Conservation (phyloP, 2,797 vertebrate genomes). For the Margarornis squamiger region DNA sequence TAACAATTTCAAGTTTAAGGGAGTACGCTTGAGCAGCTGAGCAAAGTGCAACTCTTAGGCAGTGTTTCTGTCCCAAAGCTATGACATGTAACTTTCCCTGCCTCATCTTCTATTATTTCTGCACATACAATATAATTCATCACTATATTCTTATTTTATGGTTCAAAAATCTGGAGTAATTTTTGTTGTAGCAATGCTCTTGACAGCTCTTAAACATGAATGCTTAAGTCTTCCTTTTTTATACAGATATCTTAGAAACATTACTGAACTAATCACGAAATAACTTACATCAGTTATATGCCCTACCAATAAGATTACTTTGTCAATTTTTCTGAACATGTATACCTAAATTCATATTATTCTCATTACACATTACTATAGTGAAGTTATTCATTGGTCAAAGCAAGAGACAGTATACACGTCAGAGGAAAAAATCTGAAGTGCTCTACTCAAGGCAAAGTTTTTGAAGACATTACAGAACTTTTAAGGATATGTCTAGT, state of each 20-base stretch:
- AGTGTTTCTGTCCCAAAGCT: neutral
- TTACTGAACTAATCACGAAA: neutral
- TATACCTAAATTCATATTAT: neutral
- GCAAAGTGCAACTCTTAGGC: fast-evolving
- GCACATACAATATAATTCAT: neutral
- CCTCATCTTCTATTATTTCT: neutral
- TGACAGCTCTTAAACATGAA: neutral
- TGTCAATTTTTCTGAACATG: neutral
- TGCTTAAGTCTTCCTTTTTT: neutral
- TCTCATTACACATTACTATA: neutral
- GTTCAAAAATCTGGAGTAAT: neutral
- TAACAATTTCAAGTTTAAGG: neutral
- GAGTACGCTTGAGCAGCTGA: neutral
- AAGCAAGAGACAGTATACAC: neutral
- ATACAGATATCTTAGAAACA: neutral
- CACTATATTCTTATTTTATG: neutral
- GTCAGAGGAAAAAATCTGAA: neutral
- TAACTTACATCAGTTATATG: neutral
- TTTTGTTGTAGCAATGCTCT: neutral
- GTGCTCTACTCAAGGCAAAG: neutral
- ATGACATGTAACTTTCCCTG: neutral
- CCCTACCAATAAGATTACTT: neutral
- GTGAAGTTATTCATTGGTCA: neutral
- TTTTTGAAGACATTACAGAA: neutral
- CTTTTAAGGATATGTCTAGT: neutral